Conservation (phyloP, 2,797 vertebrate species). For the Poecilia velifera region DNA sequence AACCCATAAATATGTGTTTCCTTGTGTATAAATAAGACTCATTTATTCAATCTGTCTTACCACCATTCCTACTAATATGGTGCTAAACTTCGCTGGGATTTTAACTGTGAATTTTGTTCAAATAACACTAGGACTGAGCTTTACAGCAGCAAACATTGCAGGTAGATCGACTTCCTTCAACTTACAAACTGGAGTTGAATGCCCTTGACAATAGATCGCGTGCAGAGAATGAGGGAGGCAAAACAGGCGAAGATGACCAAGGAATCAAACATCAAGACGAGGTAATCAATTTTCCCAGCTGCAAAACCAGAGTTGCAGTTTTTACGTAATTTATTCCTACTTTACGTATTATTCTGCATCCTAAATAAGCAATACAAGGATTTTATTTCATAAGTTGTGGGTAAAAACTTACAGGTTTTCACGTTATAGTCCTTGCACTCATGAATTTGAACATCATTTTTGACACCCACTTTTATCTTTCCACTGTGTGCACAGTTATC, state of each 20-base stretch:
- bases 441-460: slow-evolving; percentile 86
- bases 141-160: not conserved
- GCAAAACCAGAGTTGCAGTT: slow-evolving; percentile 20
- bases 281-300: slow-evolving; percentile 89
- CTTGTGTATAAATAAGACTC: not conserved
- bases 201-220: slow-evolving; percentile 87
- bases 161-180: slow-evolving; percentile 2
- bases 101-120: not conserved
- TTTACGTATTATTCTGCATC: not conserved
- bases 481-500: slow-evolving; percentile 94
- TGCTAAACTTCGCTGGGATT: not conserved
- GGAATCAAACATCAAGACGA: slow-evolving; percentile 88
- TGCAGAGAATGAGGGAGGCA: slow-evolving; percentile 87
- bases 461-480: slow-evolving; percentile 87
- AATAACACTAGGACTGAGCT: not conserved
- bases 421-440: slow-evolving; percentile 93
- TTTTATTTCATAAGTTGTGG: not conserved
- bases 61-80: not conserved
- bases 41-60: not conserved
- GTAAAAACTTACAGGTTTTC: slow-evolving; percentile 85
- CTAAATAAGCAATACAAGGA: not conserved
- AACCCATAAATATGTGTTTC: not conserved
- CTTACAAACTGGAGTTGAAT: slow-evolving; percentile 90
- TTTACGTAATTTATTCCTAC: not conserved
- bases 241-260: slow-evolving; percentile 88